Base-by-base conservation (phyloP, 2,113 vertebrate species). In the Petrocephalus microphthalmus region DNA sequence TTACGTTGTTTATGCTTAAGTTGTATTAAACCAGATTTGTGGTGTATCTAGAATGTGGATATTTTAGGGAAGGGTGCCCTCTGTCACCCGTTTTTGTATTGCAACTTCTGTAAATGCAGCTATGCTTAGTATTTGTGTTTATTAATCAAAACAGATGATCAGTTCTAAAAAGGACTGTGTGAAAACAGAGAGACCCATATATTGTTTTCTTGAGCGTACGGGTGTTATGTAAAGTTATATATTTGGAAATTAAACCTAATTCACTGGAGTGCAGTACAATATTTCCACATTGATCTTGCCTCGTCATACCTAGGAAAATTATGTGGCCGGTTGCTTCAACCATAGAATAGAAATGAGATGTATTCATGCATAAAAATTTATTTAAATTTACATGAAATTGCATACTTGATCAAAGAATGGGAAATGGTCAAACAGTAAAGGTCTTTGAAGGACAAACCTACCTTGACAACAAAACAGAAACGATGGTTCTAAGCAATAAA, bases 61-160 rank as follows among this genome's bases (percentile, higher is more conserved):
- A 60, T 64, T 86, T 60, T 86, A 45, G 84, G 29, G 33, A 60
- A 86, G 85, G 13, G 56, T 37, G 85, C 85, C 85, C 85, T 45
- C 85, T 86, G 56, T 86, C 56, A 45, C 64, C 10, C 57, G 3
- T 37, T 20, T 20, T 5, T 60, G 56, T 42, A 86, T 45, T 86
- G 33, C 54, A 45, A 19, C 85, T 37, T 86, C 17, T 64, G 17
- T 45, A 13, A 86, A 53, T 54, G 37, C 19, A 29, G 60, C 25
- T 13, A 29, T 5, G 10, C 60, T 67, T 67, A 67, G 25, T 13
- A 67, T 29, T 45, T 17, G n/a, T 67, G 19, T 42, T 45, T 19
- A 82, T 7, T 22, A n/a, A 82, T 8, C 45, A 83, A 83, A 82
- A n/a, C n/a, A 29, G n/a, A 11, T 49, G 47, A 49, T 4, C 47